A percentile compares a stretch with the other conserved stretches of the same genome.
phyloP scores from a whole-genome alignment of 2,888 invertebrate genomes.

The Perithous albicinctus region DNA sequence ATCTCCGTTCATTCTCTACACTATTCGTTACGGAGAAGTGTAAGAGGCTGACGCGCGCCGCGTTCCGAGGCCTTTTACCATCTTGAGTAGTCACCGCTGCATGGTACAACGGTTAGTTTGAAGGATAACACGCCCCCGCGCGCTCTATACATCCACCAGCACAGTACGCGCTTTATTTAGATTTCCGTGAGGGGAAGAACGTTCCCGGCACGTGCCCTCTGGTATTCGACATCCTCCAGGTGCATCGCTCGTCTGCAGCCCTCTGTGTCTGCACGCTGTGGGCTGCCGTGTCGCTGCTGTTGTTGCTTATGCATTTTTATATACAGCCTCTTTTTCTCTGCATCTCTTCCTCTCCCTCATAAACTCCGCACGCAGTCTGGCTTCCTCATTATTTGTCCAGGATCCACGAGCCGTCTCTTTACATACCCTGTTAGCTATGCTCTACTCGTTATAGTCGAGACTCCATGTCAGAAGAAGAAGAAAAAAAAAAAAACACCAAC shows the following conservation, averaged over 20 bases:
- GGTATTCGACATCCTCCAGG: constrained; percentile 64
- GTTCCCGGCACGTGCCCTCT: constrained; percentile 33
- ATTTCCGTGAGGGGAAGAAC: constrained; percentile 36
- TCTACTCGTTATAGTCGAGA: not conserved
- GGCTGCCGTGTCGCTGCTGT: constrained; percentile 6
- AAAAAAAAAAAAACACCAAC: too few relatives aligned
- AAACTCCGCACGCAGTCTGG: constrained; percentile 1
- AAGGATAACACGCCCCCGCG: constrained; percentile 63
- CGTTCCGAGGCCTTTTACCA: constrained; percentile 23
- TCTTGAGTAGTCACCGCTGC: constrained; percentile 40
- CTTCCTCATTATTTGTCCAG: constrained; percentile 22
- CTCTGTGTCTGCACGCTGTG: too few relatives aligned
- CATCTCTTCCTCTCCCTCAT: not conserved
- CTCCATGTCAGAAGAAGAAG: not conserved
- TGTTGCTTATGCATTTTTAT: too few relatives aligned
- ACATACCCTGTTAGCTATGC: not conserved
- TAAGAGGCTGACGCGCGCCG: constrained; percentile 26
- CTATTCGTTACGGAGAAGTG: constrained; percentile 32
- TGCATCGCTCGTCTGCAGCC: constrained; percentile 43
- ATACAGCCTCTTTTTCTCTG: not conserved
- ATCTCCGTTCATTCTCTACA: constrained; percentile 40
- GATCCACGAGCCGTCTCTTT: constrained; percentile 7
- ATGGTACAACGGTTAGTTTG: constrained; percentile 26
- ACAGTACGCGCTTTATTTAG: constrained; percentile 61
- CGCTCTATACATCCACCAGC: constrained; percentile 25